These are phyloP conservation scores for Fukomys damarensis DNA, from an alignment of 2,113 vertebrate species.

Conservation along the genomic window DNA sequence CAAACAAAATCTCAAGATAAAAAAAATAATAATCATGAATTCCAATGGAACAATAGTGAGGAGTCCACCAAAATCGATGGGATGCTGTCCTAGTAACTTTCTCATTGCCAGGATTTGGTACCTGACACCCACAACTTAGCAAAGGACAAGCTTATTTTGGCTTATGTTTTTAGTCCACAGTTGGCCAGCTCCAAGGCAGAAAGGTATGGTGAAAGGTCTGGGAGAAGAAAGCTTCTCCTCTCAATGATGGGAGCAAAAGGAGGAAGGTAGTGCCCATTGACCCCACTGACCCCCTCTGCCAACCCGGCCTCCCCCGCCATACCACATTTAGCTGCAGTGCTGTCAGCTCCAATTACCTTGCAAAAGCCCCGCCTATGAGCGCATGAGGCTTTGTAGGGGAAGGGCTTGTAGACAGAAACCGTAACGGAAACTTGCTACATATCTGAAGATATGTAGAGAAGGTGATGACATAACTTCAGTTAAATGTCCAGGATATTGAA, in stretches of 20 bases:
- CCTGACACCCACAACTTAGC: not conserved
- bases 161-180: not conserved
- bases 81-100: not conserved
- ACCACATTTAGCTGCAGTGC: not conserved
- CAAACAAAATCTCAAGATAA: constrained; percentile 28
- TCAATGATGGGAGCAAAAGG: too few species aligned
- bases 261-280: too few species aligned
- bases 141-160: not conserved
- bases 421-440: not conserved
- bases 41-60: not conserved
- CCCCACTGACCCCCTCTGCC: not conserved
- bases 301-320: not conserved
- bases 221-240: not conserved
- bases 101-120: not conserved
- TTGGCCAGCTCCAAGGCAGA: not conserved
- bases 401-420: not conserved
- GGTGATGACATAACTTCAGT: not conserved
- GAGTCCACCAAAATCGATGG: not conserved
- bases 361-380: not conserved
- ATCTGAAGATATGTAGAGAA: not conserved
- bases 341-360: not conserved
- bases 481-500: not conserved
- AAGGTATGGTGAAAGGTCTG: not conserved
- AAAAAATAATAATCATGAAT: not conserved
- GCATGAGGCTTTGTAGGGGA: not conserved